Percentiles rank a stretch among this genome's conserved stretches.
Evolutionary conservation across 30 jellyfish, hydroid and myxozoan species (phyloP).

Genomic region (Aurelia sp.): DNA sequence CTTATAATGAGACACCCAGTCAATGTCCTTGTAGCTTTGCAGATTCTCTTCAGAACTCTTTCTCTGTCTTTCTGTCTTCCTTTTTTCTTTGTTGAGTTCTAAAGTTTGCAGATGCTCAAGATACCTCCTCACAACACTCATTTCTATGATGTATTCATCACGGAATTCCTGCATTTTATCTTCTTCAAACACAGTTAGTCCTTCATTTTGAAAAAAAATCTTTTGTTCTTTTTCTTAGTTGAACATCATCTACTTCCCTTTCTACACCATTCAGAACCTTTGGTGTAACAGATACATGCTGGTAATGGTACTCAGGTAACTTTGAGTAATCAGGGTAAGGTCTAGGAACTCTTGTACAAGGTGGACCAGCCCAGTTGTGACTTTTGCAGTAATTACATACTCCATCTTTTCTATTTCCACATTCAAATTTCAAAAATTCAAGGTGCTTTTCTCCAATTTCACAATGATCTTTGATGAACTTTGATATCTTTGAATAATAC

Average conservation of each 20-base stretch:
- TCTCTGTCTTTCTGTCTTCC: not conserved
- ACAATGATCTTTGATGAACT: slow-evolving; percentile 30
- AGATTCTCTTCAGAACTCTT: not conserved
- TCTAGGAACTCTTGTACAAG: slow-evolving; percentile 37
- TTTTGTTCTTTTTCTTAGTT: slow-evolving; percentile 22
- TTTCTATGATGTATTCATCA: slow-evolving; percentile 9
- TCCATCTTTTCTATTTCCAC: slow-evolving; percentile 21
- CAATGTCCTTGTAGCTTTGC: slow-evolving; percentile 22
- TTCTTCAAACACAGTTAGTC: not conserved
- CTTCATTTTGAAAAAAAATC: not conserved
- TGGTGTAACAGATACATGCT: slow-evolving; percentile 13
- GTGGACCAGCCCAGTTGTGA: slow-evolving; percentile 42
- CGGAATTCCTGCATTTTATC: slow-evolving; percentile 15
- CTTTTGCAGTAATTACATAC: slow-evolving; percentile 8
- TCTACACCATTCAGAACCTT: not conserved
- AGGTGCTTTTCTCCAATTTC: slow-evolving; percentile 42
- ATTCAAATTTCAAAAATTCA: slow-evolving; percentile 19
- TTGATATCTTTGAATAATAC: slow-evolving; percentile 11
- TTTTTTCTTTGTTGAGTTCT: not conserved
- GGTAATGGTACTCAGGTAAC: slow-evolving; percentile 28
- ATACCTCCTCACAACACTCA: not conserved
- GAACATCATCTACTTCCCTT: slow-evolving; percentile 49
- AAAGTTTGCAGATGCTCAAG: slow-evolving; percentile 15
- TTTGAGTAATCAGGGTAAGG: slow-evolving; percentile 47
- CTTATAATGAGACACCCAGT: slow-evolving; percentile 16